Conservation (phyloP, 1,140 invertebrate species). For the Cotesia vestalis region DNA sequence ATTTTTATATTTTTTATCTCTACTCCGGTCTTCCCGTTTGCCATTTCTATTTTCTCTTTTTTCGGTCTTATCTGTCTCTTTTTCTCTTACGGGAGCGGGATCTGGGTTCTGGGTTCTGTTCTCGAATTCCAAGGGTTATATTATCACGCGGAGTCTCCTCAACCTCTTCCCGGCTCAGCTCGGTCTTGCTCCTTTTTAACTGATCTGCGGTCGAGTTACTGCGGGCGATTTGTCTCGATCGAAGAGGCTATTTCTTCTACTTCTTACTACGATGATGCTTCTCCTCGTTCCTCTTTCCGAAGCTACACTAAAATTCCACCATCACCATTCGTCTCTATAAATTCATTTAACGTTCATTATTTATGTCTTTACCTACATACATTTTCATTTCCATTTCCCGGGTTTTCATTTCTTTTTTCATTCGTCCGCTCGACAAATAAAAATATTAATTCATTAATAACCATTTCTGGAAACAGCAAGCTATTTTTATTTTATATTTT, state of each 20-base stretch:
- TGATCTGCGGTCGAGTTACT: conserved; percentile 38
- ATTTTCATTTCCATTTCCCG: too few species aligned
- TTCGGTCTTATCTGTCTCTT: conserved; percentile 17
- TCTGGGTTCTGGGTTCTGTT: not conserved
- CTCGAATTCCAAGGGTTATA: conserved; percentile 26
- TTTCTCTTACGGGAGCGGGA: not conserved
- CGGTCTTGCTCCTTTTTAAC: conserved; percentile 18
- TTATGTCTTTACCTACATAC: not conserved
- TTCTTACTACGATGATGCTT: not conserved
- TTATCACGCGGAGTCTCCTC: conserved; percentile 11
- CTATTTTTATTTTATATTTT: too few species aligned
- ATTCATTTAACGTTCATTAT: conserved; percentile 27
- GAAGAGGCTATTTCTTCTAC: conserved; percentile 12
- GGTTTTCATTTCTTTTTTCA: too few species aligned
- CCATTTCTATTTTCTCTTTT: conserved; percentile 3
- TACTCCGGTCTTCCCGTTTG: conserved; percentile 25
- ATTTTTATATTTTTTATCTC: conserved; percentile 26
- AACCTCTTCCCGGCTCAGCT: conserved; percentile 23
- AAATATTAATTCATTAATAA: too few species aligned
- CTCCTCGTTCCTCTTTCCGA: not conserved
- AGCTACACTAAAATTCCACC: conserved; percentile 22
- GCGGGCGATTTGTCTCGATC: conserved; percentile 43
- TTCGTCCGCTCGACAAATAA: too few species aligned
- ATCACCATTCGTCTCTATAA: conserved; percentile 34
- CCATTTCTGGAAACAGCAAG: too few species aligned